Percentiles rank a stretch among this genome's conserved stretches.
phyloP scores from a whole-genome alignment of 2,797 vertebrate genomes.

The Cygnus olor region DNA sequence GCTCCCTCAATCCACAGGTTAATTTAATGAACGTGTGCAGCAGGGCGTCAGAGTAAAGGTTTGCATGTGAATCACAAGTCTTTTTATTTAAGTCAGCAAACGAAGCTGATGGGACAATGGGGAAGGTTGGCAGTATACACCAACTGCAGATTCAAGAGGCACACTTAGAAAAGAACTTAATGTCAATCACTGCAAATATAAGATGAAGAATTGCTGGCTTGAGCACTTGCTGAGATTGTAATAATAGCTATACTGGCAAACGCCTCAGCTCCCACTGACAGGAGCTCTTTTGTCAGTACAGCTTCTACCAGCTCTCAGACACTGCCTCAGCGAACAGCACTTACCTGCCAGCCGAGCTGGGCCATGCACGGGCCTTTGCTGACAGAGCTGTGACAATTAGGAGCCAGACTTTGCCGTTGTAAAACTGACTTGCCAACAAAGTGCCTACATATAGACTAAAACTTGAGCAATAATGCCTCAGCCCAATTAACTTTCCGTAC shows the following conservation, averaged over 20 bases:
- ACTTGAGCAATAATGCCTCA: not conserved
- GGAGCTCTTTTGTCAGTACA: not conserved
- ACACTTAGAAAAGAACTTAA: not conserved
- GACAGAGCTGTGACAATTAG: not conserved
- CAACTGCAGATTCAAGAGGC: not conserved
- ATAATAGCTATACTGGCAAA: not conserved
- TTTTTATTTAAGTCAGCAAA: not conserved
- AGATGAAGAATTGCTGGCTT: not conserved
- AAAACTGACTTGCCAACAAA: not conserved
- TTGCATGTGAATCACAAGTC: not conserved
- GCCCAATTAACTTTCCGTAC: not conserved
- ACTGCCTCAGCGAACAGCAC: not conserved
- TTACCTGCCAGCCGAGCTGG: not conserved
- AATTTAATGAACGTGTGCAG: rapidly evolving
- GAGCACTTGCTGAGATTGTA: not conserved
- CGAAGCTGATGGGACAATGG: not conserved
- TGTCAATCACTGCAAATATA: not conserved
- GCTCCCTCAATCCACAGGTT: not conserved
- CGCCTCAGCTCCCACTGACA: not conserved
- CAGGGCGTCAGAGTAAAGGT: not conserved
- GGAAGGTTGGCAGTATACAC: not conserved
- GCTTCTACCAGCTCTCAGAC: not conserved
- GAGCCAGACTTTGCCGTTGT: not conserved
- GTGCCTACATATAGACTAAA: not conserved
- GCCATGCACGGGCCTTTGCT: not conserved